phyloP scores from a whole-genome alignment of 2,888 invertebrate species.

The Conistra vaccinii region DNA sequence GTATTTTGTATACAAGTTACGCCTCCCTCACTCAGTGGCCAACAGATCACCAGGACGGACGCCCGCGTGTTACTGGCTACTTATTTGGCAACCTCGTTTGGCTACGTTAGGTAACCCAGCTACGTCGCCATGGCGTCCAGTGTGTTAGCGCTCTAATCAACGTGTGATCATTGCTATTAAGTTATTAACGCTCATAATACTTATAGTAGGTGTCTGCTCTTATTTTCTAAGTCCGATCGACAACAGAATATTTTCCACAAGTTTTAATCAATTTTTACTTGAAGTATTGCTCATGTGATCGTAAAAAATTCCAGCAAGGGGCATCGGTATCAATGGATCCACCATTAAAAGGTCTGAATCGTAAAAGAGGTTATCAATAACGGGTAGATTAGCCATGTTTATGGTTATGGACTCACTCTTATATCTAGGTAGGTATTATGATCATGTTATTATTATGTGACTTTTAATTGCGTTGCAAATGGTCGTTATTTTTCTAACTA shows the following conservation, averaged over 20 bases:
- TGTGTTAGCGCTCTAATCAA: background rate
- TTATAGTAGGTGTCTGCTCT: background rate
- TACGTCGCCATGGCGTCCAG: too few relatives aligned
- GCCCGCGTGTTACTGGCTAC: too few relatives aligned
- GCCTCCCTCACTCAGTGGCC: too few relatives aligned
- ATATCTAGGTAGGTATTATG: background rate
- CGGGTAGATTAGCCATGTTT: constrained; percentile 36
- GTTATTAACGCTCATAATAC: too few relatives aligned
- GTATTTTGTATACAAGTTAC: too few relatives aligned
- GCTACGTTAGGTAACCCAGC: too few relatives aligned
- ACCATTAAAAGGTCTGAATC: constrained; percentile 49
- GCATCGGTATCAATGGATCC: constrained; percentile 35
- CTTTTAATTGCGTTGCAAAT: constrained; percentile 2
- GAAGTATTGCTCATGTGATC: background rate
- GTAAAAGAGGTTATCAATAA: constrained; percentile 51
- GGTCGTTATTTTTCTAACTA: background rate
- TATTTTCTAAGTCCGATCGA: background rate
- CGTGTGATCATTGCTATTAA: background rate
- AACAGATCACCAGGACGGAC: too few relatives aligned
- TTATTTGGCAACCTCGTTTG: too few relatives aligned
- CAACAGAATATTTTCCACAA: constrained; percentile 25
- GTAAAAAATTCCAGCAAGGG: constrained; percentile 31
- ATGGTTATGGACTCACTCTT: background rate
- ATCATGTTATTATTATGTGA: background rate
- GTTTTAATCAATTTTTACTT: constrained; percentile 11